phyloP scores from a whole-genome alignment of 2,888 invertebrate species.

The Boloria euphrosyne region DNA sequence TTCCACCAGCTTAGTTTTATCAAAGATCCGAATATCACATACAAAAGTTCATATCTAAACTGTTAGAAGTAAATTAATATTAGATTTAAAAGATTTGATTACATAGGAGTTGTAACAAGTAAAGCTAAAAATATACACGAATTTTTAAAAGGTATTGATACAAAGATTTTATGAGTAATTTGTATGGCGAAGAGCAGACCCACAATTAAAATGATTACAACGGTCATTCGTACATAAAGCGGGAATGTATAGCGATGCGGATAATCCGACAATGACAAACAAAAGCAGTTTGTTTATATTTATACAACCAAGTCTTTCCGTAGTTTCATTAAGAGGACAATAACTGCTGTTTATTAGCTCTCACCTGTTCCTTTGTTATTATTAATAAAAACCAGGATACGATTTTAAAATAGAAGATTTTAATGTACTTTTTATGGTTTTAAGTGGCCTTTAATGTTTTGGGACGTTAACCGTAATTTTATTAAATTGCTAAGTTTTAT shows the following conservation, averaged over 20 bases:
- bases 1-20: no score
- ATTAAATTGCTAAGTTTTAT: constrained; percentile 6
- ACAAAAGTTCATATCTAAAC: no score
- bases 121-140: no score
- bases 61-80: no score
- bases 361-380: constrained; percentile 49
- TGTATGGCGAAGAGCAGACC: constrained; percentile 3
- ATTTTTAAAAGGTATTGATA: not conserved
- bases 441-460: constrained; percentile 21
- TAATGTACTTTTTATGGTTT: constrained; percentile 36
- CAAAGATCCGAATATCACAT: no score
- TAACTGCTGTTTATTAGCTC: constrained; percentile 44
- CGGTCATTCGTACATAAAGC: constrained; percentile 25
- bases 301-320: constrained; percentile 46
- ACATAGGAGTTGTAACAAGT: no score
- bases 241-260: constrained; percentile 9
- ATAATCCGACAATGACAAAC: constrained; percentile 37
- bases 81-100: no score
- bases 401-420: constrained; percentile 38
- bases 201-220: constrained; percentile 25
- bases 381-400: constrained; percentile 41
- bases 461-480: constrained; percentile 14
- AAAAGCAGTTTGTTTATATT: constrained; percentile 50
- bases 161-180: constrained; percentile 5
- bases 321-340: constrained; percentile 49